A percentile compares a stretch with the other conserved stretches of the same genome.
These are phyloP conservation scores for Synanthedon andrenaeformis DNA, from an alignment of 2,888 invertebrate genomes.

Conservation along the genomic window DNA sequence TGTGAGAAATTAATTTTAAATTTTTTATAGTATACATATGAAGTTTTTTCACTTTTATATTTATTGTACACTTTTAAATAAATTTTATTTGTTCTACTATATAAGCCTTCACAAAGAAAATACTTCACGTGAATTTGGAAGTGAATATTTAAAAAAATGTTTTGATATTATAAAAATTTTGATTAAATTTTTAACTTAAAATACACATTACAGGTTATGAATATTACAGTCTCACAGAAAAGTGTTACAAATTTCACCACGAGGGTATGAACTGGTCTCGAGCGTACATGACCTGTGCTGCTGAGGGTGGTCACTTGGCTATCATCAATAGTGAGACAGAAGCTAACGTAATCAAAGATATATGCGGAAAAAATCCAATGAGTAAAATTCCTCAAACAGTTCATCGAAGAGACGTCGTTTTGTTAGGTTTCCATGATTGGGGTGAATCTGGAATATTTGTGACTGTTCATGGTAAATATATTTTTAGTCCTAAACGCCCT, in stretches of 20 bases:
- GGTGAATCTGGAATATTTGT: background rate
- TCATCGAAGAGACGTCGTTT: background rate
- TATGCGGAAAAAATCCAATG: background rate
- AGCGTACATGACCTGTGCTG: conserved; percentile 1
- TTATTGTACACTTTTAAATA: too few species aligned
- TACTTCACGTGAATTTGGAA: too few species aligned
- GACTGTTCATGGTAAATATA: background rate
- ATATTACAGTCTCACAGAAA: background rate
- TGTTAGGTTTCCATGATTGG: background rate
- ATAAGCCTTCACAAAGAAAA: too few species aligned
- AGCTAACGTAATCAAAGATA: background rate
- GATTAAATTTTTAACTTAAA: too few species aligned
- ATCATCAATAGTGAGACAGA: conserved; percentile 2
- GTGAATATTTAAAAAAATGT: too few species aligned
- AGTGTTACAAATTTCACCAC: conserved; percentile 2
- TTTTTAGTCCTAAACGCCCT: background rate
- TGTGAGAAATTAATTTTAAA: too few species aligned
- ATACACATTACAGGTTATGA: background rate
- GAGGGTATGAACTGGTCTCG: background rate
- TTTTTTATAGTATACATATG: too few species aligned
- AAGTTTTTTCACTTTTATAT: too few species aligned
- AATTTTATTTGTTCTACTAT: too few species aligned
- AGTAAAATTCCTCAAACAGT: background rate
- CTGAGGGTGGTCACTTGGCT: conserved; percentile 1
- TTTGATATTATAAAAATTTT: too few species aligned